Conservation (phyloP, 2,888 invertebrate genomes). For the Leucania comma region DNA sequence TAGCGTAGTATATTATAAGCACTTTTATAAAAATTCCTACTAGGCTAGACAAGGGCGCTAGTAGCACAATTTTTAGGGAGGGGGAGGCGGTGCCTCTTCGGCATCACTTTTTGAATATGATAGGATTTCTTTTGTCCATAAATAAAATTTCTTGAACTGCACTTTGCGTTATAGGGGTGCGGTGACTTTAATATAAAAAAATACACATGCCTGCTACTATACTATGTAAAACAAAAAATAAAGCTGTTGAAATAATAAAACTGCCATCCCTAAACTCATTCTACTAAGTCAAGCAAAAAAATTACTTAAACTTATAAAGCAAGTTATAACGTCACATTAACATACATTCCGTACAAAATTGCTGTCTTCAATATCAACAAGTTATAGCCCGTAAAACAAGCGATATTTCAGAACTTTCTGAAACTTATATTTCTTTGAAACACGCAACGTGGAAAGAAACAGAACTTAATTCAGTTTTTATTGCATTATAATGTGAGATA, state of each 20-base stretch:
- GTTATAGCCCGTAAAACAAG: conserved; percentile 34
- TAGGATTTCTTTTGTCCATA: too few species aligned
- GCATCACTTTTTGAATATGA: too few species aligned
- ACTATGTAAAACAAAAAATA: neutral
- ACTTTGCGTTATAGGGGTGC: too few species aligned
- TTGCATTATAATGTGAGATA: neutral
- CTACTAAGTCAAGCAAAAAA: conserved; percentile 7
- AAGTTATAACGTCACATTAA: conserved; percentile 11
- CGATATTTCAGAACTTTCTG: conserved; percentile 11
- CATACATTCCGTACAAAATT: conserved; percentile 18
- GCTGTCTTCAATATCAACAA: conserved; percentile 35
- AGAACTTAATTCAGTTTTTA: conserved; percentile 1
- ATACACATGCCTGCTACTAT: too few species aligned
- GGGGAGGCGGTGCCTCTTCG: too few species aligned
- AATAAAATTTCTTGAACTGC: too few species aligned
- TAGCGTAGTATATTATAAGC: too few species aligned
- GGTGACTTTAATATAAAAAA: too few species aligned
- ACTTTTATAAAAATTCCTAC: too few species aligned
- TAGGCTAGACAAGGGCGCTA: too few species aligned
- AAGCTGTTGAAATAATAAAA: conserved; percentile 4
- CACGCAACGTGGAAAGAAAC: conserved; percentile 30
- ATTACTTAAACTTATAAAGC: conserved; percentile 5
- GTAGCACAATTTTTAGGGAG: too few species aligned
- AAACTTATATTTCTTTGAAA: conserved; percentile 21
- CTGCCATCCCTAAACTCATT: neutral